These are phyloP conservation scores for Antechinus flavipes DNA, from an alignment of 2,113 vertebrate species.

Conservation along the genomic window DNA sequence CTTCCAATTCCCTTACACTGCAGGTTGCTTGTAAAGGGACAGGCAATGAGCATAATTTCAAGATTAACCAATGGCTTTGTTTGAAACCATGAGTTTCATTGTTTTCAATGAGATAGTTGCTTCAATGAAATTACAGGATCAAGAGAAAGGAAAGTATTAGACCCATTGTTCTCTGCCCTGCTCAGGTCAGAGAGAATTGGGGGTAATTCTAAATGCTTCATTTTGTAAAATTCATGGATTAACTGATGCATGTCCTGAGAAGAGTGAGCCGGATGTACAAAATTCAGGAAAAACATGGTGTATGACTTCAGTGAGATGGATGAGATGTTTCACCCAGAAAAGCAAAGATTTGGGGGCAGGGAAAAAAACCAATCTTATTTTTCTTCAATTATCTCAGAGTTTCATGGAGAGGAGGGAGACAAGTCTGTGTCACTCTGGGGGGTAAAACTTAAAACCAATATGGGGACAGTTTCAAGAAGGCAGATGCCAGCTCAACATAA, in stretches of 20 bases:
- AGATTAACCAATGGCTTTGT: neutral
- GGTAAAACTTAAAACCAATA: neutral
- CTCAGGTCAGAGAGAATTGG: neutral
- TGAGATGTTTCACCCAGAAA: neutral
- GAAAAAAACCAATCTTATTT: neutral
- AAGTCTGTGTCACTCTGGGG: neutral
- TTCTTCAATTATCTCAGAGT: neutral
- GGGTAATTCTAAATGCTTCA: neutral
- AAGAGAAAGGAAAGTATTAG: neutral
- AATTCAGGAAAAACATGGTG: neutral
- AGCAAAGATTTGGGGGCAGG: neutral
- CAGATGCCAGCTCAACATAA: neutral
- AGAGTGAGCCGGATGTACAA: neutral
- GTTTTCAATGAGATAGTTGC: neutral
- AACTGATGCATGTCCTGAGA: neutral
- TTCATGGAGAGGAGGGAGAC: neutral
- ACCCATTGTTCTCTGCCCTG: neutral
- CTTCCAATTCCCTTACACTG: neutral
- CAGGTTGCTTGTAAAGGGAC: neutral
- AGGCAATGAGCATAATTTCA: neutral
- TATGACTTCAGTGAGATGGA: neutral
- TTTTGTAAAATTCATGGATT: neutral
- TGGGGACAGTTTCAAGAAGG: neutral
- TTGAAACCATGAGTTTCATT: neutral
- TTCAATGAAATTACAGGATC: neutral